Base-by-base conservation (phyloP, 2,797 vertebrate genomes). In the Catostomus latipinnis region DNA sequence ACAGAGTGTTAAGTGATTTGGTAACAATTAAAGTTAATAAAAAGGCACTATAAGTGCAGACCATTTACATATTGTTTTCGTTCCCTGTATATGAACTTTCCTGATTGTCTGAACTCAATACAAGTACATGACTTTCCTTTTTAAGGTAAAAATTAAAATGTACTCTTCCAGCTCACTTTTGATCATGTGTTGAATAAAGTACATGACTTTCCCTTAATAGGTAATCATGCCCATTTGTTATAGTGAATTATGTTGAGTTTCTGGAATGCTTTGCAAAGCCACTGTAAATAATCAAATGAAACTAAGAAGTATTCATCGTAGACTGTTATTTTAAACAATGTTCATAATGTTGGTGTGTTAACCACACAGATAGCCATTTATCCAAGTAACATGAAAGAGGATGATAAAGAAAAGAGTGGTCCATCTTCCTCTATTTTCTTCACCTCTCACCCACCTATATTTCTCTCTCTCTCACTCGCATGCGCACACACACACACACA, bases 321-420 rank as follows among this genome's bases (percentile, higher is more conserved):
- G 45, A 11, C 77, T 69, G 62, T 73, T 82, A 81, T 80, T 83
- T 82, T 58, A 68, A 77, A 76, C 73, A 80, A 72, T 72, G 56
- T 43, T n/a, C 14, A 12, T 78, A 34, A 48, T 62, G 82, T 71
- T 45, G 22, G 62, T 75, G 52, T 62, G 57, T 60, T 52, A 72
- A 70, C 72, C 63, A 11, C 43, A 53, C 50, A 14, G 62, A 67
- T 68, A 22, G 22, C 62, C 60, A 71, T 76, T 82, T 75, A 72
- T 48, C 56, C 11, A 68, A 70, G 57, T 69, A 66, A 69, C 2
- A 72, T 53, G 57, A 8, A 22, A 58, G 72, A 63, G 76, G 22
- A 1, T 3, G 2, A 34, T 34, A 34, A 34, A 34, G 1, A 34
- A 34, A 34, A 34, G 22, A 34, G 1, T 34, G 22, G 1, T 22